phyloP scores from a whole-genome alignment of 2,113 vertebrate species.

The Varanus salvator region DNA sequence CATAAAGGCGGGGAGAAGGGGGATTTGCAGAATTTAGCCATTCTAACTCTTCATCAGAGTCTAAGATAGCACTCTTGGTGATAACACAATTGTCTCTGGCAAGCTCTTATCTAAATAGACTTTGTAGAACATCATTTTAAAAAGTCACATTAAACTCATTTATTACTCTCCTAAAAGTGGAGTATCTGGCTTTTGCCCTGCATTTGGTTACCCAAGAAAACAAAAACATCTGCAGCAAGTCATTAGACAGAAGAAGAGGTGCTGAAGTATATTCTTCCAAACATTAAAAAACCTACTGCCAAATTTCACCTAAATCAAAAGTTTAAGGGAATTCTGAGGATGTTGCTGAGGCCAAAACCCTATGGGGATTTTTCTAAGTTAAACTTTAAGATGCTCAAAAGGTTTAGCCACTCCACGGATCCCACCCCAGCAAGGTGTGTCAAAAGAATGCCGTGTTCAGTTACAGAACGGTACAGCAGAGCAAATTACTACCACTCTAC shows the following conservation, averaged over 20 bases:
- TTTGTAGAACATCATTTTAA: conserved; percentile 35
- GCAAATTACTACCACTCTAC: no score
- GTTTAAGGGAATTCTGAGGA: neutral
- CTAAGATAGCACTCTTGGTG: conserved; percentile 19
- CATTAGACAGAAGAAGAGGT: neutral
- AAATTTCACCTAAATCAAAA: neutral
- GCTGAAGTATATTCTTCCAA: no score
- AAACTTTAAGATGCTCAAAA: neutral
- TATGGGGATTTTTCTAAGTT: no score
- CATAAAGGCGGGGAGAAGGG: neutral
- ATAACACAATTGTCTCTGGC: conserved; percentile 3
- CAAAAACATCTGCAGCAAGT: neutral
- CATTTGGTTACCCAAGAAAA: neutral
- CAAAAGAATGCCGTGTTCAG: neutral
- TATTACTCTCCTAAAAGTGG: conserved; percentile 9
- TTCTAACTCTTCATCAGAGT: neutral
- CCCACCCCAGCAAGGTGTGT: neutral
- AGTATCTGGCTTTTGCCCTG: neutral
- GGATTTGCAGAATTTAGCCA: neutral
- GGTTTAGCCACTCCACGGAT: neutral
- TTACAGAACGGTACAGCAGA: no score
- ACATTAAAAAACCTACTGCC: neutral
- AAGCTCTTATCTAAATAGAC: conserved; percentile 28
- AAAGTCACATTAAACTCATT: conserved; percentile 38
- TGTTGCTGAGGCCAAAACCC: neutral